phyloP scores from a whole-genome alignment of 1,140 invertebrate species.

The Lethrus apterus region DNA sequence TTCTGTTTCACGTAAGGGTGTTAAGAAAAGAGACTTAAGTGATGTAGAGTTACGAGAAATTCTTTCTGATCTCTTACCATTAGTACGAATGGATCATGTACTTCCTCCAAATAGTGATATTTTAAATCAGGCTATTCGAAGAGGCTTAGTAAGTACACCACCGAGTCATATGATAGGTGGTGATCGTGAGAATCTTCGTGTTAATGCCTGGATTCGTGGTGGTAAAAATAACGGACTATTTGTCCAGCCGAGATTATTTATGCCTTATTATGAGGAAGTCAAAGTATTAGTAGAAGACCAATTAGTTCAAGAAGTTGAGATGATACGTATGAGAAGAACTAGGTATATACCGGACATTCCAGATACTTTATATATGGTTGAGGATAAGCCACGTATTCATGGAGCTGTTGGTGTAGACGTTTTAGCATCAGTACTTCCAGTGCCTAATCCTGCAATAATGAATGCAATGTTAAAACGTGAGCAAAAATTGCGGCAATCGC shows the following conservation, averaged over 20 bases:
- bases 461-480: slow-evolving; percentile 80
- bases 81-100: slow-evolving; percentile 84
- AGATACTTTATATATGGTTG: slow-evolving; percentile 91
- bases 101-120: slow-evolving; percentile 79
- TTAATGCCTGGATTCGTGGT: slow-evolving; percentile 81
- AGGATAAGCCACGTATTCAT: slow-evolving; percentile 48
- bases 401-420: slow-evolving; percentile 57
- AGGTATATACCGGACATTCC: slow-evolving; percentile 72
- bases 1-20: slow-evolving; percentile 77
- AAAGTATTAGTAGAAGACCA: slow-evolving; percentile 84
- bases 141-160: slow-evolving; percentile 77
- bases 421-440: slow-evolving; percentile 52
- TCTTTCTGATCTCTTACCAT: slow-evolving; percentile 71
- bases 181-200: slow-evolving; percentile 57
- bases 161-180: slow-evolving; percentile 81
- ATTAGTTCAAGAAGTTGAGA: slow-evolving; percentile 69
- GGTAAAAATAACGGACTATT: slow-evolving; percentile 73
- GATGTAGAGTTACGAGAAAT: slow-evolving; percentile 83
- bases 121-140: slow-evolving; percentile 66
- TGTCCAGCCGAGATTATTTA: slow-evolving; percentile 80
- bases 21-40: slow-evolving; percentile 77
- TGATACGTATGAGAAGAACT: slow-evolving; percentile 64
- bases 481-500: slow-evolving; percentile 73
- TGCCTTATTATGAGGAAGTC: slow-evolving; percentile 90
- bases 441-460: slow-evolving; percentile 67